Conservation (phyloP, 2,888 invertebrate genomes). For the Meta bourneti region DNA sequence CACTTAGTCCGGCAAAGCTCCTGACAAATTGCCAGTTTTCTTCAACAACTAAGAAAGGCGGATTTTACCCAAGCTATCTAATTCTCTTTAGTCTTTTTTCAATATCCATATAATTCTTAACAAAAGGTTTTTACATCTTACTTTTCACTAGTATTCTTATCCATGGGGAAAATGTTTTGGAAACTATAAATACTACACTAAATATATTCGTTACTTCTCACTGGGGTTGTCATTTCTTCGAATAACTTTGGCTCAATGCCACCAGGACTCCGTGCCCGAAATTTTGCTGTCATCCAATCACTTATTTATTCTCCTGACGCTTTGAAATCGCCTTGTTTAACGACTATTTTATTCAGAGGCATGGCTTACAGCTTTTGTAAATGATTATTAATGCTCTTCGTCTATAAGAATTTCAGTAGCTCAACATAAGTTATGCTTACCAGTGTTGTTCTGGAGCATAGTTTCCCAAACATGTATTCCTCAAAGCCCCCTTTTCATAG, state of each 20-base stretch:
- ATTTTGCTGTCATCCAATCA: neutral
- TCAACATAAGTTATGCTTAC: neutral
- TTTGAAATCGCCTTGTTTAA: neutral
- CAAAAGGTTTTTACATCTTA: neutral
- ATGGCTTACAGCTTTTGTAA: neutral
- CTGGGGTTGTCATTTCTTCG: constrained; percentile 8
- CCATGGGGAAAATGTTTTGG: neutral
- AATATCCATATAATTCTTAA: neutral
- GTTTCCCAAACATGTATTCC: too few relatives aligned
- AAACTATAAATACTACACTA: neutral
- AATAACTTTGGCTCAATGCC: constrained; percentile 30
- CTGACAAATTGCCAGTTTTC: neutral
- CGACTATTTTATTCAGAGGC: neutral
- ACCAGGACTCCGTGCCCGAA: neutral
- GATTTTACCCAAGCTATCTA: neutral
- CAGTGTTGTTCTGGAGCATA: neutral
- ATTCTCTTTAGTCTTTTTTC: neutral
- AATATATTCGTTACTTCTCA: neutral
- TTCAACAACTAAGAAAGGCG: neutral
- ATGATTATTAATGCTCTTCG: neutral
- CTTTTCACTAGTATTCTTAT: neutral
- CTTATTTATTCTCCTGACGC: constrained; percentile 14
- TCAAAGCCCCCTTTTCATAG: too few relatives aligned
- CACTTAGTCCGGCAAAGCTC: neutral
- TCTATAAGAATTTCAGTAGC: neutral